Evolutionary conservation across 2,113 vertebrate species (phyloP).

Genomic region (Centropristis striata): DNA sequence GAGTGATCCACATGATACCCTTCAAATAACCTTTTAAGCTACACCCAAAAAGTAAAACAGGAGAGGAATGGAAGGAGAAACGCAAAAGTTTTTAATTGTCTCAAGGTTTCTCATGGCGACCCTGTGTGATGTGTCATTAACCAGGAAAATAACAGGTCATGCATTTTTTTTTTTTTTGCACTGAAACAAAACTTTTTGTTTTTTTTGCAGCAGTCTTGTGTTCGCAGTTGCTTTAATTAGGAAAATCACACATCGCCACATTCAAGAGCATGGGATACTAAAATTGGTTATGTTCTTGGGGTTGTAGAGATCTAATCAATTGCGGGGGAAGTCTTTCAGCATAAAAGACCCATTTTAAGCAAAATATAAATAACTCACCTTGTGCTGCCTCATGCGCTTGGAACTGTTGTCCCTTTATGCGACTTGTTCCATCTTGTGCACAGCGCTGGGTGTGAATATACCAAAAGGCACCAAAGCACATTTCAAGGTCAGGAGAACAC

Average conservation of each 20-base stretch:
- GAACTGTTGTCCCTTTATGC: not conserved
- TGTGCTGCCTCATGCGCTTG: not conserved
- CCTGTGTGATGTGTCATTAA: not conserved
- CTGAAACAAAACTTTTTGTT: not conserved
- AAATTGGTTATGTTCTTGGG: too few species aligned
- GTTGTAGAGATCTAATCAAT: not conserved
- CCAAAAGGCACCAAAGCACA: not conserved
- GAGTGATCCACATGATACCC: too few species aligned
- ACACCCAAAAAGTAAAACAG: not conserved
- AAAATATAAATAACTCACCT: not conserved
- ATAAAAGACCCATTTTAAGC: not conserved
- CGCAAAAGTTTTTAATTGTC: not conserved
- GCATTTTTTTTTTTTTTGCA: not conserved
- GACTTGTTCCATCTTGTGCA: not conserved
- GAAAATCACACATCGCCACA: too few species aligned
- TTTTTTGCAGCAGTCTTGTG: not conserved
- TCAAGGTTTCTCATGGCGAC: not conserved
- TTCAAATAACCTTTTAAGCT: too few species aligned
- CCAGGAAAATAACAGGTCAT: not conserved
- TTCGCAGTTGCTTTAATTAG: not conserved
- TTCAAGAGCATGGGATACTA: not conserved
- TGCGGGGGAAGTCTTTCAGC: not conserved
- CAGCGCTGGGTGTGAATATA: not conserved
- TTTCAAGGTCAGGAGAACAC: slow-evolving; percentile 30
- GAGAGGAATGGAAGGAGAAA: not conserved